A percentile compares a stretch with the other conserved stretches of the same genome.
These are phyloP conservation scores for Pogoniulus pusillus DNA, from an alignment of 2,797 vertebrate genomes.

Conservation along the genomic window DNA sequence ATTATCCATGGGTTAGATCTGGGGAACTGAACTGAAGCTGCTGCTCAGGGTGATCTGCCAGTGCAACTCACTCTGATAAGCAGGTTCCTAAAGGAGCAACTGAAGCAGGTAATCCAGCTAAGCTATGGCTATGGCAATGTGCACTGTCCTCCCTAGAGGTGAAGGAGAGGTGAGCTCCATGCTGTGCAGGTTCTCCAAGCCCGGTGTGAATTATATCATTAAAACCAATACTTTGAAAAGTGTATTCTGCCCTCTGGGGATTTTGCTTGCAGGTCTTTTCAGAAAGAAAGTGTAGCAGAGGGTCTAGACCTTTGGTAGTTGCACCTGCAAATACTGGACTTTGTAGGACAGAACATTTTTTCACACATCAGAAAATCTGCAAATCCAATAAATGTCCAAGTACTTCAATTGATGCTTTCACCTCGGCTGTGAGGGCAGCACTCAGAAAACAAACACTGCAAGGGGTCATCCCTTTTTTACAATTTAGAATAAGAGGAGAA, in stretches of 20 bases:
- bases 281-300: not conserved
- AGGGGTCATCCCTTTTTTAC: not conserved
- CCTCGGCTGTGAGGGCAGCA: conserved; percentile 15
- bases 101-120: not conserved
- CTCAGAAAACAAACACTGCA: not conserved
- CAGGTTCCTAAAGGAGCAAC: not conserved
- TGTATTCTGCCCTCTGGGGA: not conserved
- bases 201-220: not conserved
- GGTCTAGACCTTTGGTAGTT: not conserved
- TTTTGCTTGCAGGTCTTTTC: not conserved
- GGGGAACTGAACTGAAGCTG: not conserved
- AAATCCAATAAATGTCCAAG: conserved; percentile 22
- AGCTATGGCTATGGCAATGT: not conserved
- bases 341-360: not conserved
- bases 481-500: not conserved
- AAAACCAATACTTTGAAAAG: not conserved
- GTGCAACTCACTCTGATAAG: not conserved
- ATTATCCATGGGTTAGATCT: not conserved
- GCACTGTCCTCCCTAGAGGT: not conserved
- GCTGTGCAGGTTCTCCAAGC: not conserved
- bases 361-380: not conserved
- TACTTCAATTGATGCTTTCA: conserved; percentile 21
- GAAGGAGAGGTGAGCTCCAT: conserved; percentile 40
- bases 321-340: not conserved
- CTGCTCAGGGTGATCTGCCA: not conserved